phyloP scores from a whole-genome alignment of 2,113 vertebrate species.

The Seriola dumerili region DNA sequence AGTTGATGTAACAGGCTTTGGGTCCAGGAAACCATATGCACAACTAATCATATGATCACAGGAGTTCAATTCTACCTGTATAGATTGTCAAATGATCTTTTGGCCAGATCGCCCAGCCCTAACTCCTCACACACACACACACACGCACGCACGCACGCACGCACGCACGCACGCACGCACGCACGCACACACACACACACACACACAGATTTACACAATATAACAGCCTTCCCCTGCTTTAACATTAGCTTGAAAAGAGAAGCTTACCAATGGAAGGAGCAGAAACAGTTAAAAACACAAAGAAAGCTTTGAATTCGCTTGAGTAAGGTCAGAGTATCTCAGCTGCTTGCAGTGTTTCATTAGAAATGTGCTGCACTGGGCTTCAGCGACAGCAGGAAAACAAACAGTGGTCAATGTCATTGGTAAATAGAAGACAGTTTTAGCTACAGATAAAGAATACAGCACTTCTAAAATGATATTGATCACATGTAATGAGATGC shows the following conservation, averaged over 20 bases:
- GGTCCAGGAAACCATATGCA: too few species aligned
- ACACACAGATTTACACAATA: too few species aligned
- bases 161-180: too few species aligned
- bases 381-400: background rate
- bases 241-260: constrained; percentile 18
- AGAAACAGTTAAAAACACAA: background rate
- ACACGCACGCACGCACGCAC: too few species aligned
- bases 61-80: too few species aligned
- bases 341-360: background rate
- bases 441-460: background rate
- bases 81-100: too few species aligned
- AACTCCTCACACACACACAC: too few species aligned
- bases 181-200: too few species aligned
- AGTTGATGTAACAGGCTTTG: too few species aligned
- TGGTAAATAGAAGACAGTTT: background rate
- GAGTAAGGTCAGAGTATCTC: constrained; percentile 8
- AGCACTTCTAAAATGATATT: constrained; percentile 12
- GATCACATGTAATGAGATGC: constrained; percentile 16
- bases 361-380: background rate
- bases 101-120: too few species aligned
- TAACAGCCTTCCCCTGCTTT: constrained; percentile 2
- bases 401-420: background rate
- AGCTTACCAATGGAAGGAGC: background rate
- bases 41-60: too few species aligned
- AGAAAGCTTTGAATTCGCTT: constrained; percentile 21